Evolutionary conservation across 2,888 invertebrate genomes (phyloP), one percentile per base, ranked within the genome.

Genomic region (Andrena marginata): DNA sequence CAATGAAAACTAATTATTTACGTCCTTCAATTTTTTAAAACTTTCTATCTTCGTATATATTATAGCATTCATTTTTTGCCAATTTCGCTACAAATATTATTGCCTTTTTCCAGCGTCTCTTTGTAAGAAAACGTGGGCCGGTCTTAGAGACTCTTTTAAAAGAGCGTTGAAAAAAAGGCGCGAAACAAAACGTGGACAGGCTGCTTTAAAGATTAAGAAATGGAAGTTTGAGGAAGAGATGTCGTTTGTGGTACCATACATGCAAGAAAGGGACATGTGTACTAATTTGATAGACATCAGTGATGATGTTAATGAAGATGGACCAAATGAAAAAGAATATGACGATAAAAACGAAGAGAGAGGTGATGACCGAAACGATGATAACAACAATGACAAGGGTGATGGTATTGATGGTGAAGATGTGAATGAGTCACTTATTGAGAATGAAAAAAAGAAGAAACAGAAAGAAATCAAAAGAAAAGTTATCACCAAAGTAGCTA

Each of bases 61-160:
- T n/a, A 33, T 33, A 33, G 33, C 33, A 33, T 35, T 35, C 10
- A 35, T 49, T n/a, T 49, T 49, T 49, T n/a, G n/a, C 7, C 6
- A 51, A 51, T 20, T 51, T 51, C 7, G 5, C 51, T 51, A 51
- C 7, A 51, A 51, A 51, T 49, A 16, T 49, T 51, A 51, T 51
- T 51, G 51, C 20, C 20, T 51, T 51, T 20, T 51, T 16, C 51
- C 51, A n/a, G 6, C 2, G n/a, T 16, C n/a, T 51, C n/a, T 51
- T 51, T 51, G n/a, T 51, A 49, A 65, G 35, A 35, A 35, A 42
- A 65, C 65, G 4, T 62, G 62, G 62, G 20, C 62, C 4, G 5
- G 31, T 8, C 20, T 62, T 10, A 16, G 62, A 62, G 62, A 62
- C 62, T 62, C 62, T 20, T 62, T 62, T n/a, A 62, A 35, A 20